Evolutionary conservation across 2,113 vertebrate species (phyloP), one percentile per base, ranked within the genome.

Genomic region (Ciconia boyciana): DNA sequence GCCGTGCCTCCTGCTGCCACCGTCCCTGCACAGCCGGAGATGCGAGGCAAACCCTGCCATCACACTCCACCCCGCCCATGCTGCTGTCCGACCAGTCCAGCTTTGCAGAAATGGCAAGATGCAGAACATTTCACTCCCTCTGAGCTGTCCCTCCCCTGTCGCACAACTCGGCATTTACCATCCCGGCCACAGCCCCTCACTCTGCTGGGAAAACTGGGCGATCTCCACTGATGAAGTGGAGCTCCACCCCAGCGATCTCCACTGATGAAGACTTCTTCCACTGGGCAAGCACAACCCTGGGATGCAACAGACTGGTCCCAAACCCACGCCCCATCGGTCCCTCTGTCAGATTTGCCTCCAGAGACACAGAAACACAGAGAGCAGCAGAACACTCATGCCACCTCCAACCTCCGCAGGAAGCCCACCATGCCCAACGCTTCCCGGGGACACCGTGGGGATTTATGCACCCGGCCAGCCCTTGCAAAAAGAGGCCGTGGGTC

Each of bases 361-460:
- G 34, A 70, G 28, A 9, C 14, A 4, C 19, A 11, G 14, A 60
- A 46, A 34, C 44, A 21, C 4, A 1, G 13, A 22, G 15, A 36
- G 44, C 72, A n/a, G 4, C 49, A 4, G 12, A 49, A 19, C n/a
- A 0, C 10, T 7, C 13, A 0, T 0, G 21, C 10, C 31, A 6
- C 75, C 61, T 28, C 28, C 77, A 25, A 1, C 44, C 43, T 19
- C 57, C 1, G 7, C 17, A 16, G n/a, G 16, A 43, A 36, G 32
- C 44, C 46, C 36, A 17, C 20, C 6, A 0, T 2, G 21, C 20
- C 31, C 68, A 19, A 4, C 1, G 2, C 41, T 60, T 26, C 26
- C 66, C 12, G 0, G 31, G 34, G 14, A 28, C 0, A 6, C n/a
- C 4, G 0, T 0, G 10, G 13, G 3, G 32, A 75, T 34, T 21